These are phyloP conservation scores for Ectemnius continuus DNA, from an alignment of 2,888 invertebrate species.

Conservation along the genomic window DNA sequence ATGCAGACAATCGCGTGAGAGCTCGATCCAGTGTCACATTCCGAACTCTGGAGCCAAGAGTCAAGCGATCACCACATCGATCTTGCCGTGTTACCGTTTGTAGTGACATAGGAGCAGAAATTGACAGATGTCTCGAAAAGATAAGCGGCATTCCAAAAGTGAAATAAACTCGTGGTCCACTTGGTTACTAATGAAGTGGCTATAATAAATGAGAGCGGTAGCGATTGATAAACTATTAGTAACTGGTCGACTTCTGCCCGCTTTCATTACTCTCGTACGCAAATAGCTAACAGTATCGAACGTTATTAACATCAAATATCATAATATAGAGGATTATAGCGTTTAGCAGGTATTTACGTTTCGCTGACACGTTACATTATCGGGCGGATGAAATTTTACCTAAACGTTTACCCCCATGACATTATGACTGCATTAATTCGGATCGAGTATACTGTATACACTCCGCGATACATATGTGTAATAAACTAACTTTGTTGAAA, in stretches of 20 bases:
- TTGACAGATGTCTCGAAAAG: no score
- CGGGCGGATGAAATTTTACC: conserved; percentile 30
- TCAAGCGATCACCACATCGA: background rate
- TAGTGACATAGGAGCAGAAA: background rate
- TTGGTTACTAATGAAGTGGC: background rate
- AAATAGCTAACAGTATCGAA: conserved; percentile 13
- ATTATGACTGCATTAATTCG: conserved; percentile 29
- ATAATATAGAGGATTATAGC: conserved; percentile 41
- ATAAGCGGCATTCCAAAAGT: no score
- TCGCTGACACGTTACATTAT: background rate
- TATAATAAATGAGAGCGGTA: conserved; percentile 18
- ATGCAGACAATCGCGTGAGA: no score
- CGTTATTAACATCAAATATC: conserved; percentile 29
- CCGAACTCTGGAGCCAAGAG: background rate
- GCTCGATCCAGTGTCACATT: no score
- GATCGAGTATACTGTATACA: background rate
- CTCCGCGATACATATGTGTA: no score
- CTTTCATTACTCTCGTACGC: conserved; percentile 19
- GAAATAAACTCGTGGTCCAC: background rate
- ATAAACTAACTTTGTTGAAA: background rate
- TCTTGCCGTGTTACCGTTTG: background rate
- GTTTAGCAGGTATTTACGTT: conserved; percentile 26
- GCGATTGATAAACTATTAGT: conserved; percentile 36
- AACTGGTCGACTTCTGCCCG: background rate
- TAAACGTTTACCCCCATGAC: conserved; percentile 2